A percentile compares a stretch with the other conserved stretches of the same genome.
phyloP scores from a whole-genome alignment of 2,888 invertebrate genomes.

The Lamproptera curius region DNA sequence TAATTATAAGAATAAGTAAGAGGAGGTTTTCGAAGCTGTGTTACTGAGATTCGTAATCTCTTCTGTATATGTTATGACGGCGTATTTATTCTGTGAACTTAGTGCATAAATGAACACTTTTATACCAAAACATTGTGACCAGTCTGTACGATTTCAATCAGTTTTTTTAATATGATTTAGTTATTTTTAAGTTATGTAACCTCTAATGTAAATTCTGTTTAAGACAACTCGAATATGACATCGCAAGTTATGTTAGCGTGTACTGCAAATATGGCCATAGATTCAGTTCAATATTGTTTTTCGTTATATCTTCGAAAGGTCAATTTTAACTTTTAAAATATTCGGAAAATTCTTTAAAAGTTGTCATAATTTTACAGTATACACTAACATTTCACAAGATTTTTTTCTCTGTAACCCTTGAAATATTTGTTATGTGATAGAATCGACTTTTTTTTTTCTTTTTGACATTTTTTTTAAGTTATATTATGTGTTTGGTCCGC shows the following conservation, averaged over 20 bases:
- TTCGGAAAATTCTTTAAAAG: no score
- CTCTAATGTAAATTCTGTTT: constrained; percentile 51
- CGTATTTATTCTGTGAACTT: constrained; percentile 31
- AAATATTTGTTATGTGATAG: constrained; percentile 17
- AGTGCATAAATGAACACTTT: constrained; percentile 29
- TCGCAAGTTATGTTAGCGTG: constrained; percentile 28
- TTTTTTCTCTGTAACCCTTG: no score
- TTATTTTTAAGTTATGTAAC: constrained; percentile 33
- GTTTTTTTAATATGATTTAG: constrained; percentile 27
- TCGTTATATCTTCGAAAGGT: not conserved
- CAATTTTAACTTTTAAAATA: not conserved
- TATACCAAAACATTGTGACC: constrained; percentile 66
- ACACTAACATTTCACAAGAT: constrained; percentile 7
- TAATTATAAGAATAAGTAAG: constrained; percentile 28
- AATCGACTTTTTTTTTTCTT: constrained; percentile 6
- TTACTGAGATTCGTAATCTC: constrained; percentile 18
- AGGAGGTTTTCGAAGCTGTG: constrained; percentile 2
- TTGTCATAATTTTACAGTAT: not conserved
- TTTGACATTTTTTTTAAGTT: constrained; percentile 21
- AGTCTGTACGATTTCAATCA: constrained; percentile 38
- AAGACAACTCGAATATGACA: constrained; percentile 31
- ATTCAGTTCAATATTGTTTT: not conserved
- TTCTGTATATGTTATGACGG: constrained; percentile 19
- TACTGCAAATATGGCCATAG: no score
- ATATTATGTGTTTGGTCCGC: constrained; percentile 42